phyloP scores from a whole-genome alignment of 2,113 vertebrate species.

The Orycteropus afer region DNA sequence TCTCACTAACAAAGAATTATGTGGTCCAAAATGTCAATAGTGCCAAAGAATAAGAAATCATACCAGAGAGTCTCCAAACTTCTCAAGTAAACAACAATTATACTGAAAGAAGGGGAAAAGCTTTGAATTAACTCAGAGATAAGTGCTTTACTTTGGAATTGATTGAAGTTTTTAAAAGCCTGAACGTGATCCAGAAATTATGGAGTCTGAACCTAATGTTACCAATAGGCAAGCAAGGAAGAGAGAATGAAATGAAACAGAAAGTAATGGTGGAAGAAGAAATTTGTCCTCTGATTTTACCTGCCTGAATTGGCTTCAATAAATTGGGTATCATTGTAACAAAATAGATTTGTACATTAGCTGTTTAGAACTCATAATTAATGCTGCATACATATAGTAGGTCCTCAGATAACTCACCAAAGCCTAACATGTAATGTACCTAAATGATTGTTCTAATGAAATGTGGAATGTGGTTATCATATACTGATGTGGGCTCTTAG shows the following conservation, averaged over 20 bases:
- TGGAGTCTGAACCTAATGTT: not conserved
- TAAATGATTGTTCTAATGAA: not conserved
- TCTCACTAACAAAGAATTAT: not conserved
- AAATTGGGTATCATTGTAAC: not conserved
- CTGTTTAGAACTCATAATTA: not conserved
- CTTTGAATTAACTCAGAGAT: not conserved
- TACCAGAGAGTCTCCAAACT: not conserved
- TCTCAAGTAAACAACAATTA: not conserved
- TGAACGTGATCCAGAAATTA: not conserved
- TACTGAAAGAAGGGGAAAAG: not conserved
- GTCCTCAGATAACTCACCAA: not conserved
- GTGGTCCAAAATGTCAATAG: not conserved
- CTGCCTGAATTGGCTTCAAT: not conserved
- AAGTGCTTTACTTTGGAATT: not conserved
- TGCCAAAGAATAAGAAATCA: not conserved
- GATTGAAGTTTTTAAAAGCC: not conserved
- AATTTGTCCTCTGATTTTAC: not conserved
- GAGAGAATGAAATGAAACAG: not conserved
- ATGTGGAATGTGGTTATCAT: fast-evolving
- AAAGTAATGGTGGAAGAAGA: not conserved
- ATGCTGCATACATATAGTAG: not conserved
- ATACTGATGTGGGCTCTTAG: not conserved
- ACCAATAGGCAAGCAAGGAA: not conserved
- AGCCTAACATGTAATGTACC: not conserved
- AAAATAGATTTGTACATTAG: not conserved